Evolutionary conservation across 2,797 vertebrate species (phyloP), one percentile per base, ranked within the genome.

Genomic region (Sebastes taczanowskii): DNA sequence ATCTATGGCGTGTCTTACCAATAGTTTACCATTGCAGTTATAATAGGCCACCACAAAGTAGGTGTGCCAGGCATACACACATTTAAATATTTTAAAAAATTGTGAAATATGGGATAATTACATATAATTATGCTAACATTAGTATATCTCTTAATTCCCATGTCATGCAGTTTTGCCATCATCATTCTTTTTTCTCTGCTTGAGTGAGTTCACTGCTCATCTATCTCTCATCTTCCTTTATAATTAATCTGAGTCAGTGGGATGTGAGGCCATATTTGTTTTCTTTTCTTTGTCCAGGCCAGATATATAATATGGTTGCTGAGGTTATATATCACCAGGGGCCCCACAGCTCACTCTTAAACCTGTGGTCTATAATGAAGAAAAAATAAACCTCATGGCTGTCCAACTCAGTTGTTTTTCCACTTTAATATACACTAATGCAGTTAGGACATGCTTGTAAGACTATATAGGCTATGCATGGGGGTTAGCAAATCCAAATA

Each of bases 311-410:
- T 86, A 70, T 76, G 80, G 77, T 74, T 63, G 81, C 80, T 80
- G 69, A 78, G 86, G 87, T 91, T 93, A 84, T 92, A 91, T 93
- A 94, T 95, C 93, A 93, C 83, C 71, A 69, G 89, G 91, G 93
- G 83, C 82, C 92, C 89, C 88, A 76, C 77, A 65, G 85, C 84
- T 92, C 82, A 78, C 55, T 80, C 79, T 84, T 78, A 91, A 92
- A 92, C 53, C 86, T 85, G 84, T 80, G 89, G 83, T 82, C 79
- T 85, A 83, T 94, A 92, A 93, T 88, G 88, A 91, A 84, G 83
- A 91, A 81, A 90, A 90, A 94, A 89, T 77, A 84, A 92, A 88
- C 77, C 74, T 76, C 53, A 74, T 22, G 73, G 38, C 64, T 83
- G 74, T 89, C 70, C 78, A 85, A 32, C 82, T 76, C 80, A 87